Conservation (phyloP, 1,140 invertebrate genomes). For the Acromyrmex heyeri region DNA sequence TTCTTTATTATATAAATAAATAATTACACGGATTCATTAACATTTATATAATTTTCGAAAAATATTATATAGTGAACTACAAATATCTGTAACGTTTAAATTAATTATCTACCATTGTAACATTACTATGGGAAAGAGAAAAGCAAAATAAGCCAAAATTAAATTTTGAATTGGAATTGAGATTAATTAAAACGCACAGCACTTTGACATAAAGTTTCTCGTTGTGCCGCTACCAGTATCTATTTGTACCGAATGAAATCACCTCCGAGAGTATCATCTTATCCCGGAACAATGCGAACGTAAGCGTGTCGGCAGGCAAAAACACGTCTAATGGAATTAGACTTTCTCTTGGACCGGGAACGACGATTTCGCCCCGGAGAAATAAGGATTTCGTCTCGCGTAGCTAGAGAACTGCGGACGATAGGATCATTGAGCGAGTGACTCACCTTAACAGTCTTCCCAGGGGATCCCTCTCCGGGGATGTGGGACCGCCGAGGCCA, state of each 20-base stretch:
- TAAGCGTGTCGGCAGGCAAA: neutral
- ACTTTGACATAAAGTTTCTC: conserved; percentile 32
- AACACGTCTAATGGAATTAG: conserved; percentile 57
- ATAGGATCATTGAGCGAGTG: neutral
- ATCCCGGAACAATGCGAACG: conserved; percentile 16
- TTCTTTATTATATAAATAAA: neutral
- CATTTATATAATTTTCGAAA: conserved; percentile 2
- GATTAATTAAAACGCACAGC: conserved; percentile 35
- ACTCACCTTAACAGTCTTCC: conserved; percentile 81
- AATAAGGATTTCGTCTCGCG: conserved; percentile 28
- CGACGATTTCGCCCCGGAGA: conserved; percentile 36
- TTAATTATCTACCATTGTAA: neutral
- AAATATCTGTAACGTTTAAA: conserved; percentile 1
- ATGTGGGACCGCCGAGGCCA: conserved; percentile 76
- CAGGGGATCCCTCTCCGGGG: conserved; percentile 84
- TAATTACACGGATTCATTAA: neutral
- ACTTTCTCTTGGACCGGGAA: neutral
- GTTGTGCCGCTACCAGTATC: conserved; percentile 16
- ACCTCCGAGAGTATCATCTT: conserved; percentile 14
- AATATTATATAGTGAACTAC: neutral
- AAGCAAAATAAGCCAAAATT: neutral
- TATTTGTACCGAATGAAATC: conserved; percentile 36
- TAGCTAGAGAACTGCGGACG: neutral
- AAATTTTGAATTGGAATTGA: conserved; percentile 28
- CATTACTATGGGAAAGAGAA: neutral